phyloP scores from a whole-genome alignment of 1,140 invertebrate genomes.

The Choristoneura fumiferana region DNA sequence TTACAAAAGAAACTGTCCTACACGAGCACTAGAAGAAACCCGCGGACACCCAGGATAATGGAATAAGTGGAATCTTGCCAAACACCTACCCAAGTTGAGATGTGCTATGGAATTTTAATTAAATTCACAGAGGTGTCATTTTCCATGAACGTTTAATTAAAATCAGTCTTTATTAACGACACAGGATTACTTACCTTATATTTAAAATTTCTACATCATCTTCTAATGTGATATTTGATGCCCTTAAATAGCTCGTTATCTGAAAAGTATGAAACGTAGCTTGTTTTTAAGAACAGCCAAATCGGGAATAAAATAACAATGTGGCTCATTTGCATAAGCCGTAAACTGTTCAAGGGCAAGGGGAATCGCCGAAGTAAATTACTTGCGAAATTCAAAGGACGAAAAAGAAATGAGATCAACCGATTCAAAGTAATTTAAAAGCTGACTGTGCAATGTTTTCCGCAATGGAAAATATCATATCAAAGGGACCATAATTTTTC shows the following conservation, averaged over 20 bases:
- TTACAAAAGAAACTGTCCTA: too few species aligned
- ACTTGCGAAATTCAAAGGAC: conserved; percentile 15
- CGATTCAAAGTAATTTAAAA: conserved; percentile 1
- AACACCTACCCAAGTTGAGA: background rate
- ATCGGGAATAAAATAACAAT: conserved; percentile 13
- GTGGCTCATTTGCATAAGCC: conserved; percentile 11
- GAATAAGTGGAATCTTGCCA: conserved; percentile 16
- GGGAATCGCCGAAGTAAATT: conserved; percentile 5
- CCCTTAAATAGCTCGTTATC: conserved; percentile 82
- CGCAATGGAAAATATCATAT: background rate
- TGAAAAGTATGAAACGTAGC: conserved; percentile 63
- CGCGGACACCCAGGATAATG: background rate
- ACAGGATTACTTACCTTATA: conserved; percentile 79
- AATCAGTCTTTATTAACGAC: background rate
- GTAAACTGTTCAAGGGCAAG: conserved; percentile 11
- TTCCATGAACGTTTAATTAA: background rate
- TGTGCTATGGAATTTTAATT: conserved; percentile 11
- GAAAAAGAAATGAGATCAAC: background rate
- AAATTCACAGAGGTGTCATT: background rate
- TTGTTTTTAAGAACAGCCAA: conserved; percentile 10
- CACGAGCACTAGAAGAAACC: too few species aligned
- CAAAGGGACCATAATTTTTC: conserved; percentile 5
- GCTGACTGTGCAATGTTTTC: background rate
- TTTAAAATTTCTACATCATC: conserved; percentile 84
- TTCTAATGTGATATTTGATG: conserved; percentile 82